Evolutionary conservation across 2,113 vertebrate species (phyloP), one percentile per base, ranked within the genome.

Genomic region (Gasterosteus aculeatus): DNA sequence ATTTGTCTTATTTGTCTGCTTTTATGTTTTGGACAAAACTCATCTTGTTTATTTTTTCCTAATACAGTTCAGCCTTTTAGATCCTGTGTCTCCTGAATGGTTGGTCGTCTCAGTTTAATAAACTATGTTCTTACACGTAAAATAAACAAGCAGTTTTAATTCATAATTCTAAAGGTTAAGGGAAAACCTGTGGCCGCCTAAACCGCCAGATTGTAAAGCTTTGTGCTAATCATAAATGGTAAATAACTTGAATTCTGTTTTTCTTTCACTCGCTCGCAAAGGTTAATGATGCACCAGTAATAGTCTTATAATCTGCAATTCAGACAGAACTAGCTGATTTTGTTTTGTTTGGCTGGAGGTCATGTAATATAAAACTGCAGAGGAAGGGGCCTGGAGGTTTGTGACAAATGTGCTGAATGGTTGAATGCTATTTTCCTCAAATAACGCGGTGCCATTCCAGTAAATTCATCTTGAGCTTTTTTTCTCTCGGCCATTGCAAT

Each of bases 401-500:
- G 64, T 76, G n/a, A 69, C 33, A 33, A 63, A 31, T 69, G 59
- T 77, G 64, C 65, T 54, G n/a, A 78, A 62, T 72, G 78, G 85
- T 82, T 83, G 83, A 69, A 71, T 26, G 31, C 54, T 61, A 1
- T 22, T 57, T 63, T 73, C 77, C 81, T 47, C 58, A 59, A 41
- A 78, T n/a, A 64, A 73, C 49, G 35, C 61, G 46, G 10, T 14
- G 53, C 66, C 63, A 82, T 77, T 86, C 59, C 46, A 81, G 79
- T 72, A 82, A 77, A 81, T 53, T 46, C 62, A 49, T 62, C 63
- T 15, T 14, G 53, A 78, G 69, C 78, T 53, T 77, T 65, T 65
- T 65, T 38, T 41, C 38, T 78, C 63, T 67, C 42, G 74, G 69
- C 75, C 65, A 73, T 90, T 82, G 82, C 0, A 0, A 78, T 84